Conservation (phyloP, 2,797 vertebrate species). For the Triplophysa yarkandensis region DNA sequence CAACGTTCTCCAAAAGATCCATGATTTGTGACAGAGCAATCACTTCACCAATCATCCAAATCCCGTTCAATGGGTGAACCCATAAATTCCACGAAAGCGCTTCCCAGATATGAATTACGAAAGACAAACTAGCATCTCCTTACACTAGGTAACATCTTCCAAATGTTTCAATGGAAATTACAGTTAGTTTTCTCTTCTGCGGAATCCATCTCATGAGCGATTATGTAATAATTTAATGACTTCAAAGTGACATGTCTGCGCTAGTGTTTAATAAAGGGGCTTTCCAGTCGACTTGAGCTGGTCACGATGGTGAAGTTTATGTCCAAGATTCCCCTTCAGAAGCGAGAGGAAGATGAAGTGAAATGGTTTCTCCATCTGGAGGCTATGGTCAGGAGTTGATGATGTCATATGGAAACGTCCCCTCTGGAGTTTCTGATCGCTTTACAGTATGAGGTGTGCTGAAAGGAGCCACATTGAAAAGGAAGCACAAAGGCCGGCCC, state of each 20-base stretch:
- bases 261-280: conserved; percentile 44
- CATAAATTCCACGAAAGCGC: background rate
- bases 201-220: conserved; percentile 28
- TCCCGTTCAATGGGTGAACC: background rate
- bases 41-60: conserved; percentile 15
- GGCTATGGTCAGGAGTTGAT: conserved; percentile 36
- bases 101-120: conserved; percentile 8
- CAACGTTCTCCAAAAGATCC: background rate
- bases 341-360: conserved; percentile 36
- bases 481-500: conserved; percentile 22
- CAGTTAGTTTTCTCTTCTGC: conserved; percentile 30
- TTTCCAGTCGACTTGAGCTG: conserved; percentile 45
- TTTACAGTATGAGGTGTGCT: conserved; percentile 51
- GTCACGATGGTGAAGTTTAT: conserved; percentile 32
- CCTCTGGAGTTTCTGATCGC: conserved; percentile 38
- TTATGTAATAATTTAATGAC: conserved; percentile 45
- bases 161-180: conserved; percentile 28
- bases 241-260: conserved; percentile 32
- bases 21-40: conserved; percentile 7
- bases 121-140: conserved; percentile 25
- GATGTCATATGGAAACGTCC: conserved; percentile 52
- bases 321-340: conserved; percentile 38
- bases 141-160: conserved; percentile 13
- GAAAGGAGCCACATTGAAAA: conserved; percentile 38
- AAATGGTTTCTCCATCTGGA: conserved; percentile 47